Evolutionary conservation across 2,888 invertebrate genomes (phyloP).

Genomic region (Caenorhabditis parvicauda): DNA sequence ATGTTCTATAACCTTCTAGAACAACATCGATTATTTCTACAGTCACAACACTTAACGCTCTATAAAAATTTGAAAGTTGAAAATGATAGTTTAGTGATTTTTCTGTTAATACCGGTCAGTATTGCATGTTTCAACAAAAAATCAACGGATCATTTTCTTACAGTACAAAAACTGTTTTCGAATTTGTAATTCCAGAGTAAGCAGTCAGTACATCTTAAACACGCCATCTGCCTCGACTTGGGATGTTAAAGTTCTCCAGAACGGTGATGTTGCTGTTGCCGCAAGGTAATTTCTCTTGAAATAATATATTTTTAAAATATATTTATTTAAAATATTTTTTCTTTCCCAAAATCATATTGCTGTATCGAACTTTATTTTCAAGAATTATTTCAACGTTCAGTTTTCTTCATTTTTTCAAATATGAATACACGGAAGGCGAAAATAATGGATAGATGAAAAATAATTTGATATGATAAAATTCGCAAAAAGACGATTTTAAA

Average conservation of each 20-base stretch:
- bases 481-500: background rate
- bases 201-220: conserved; percentile 65
- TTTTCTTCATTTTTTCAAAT: too few species aligned
- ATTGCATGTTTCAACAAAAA: too few species aligned
- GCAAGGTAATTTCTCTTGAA: conserved; percentile 65
- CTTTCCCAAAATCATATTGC: background rate
- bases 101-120: too few species aligned
- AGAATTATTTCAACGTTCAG: too few species aligned
- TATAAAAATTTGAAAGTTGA: too few species aligned
- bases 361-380: background rate
- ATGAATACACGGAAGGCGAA: too few species aligned
- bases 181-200: conserved; percentile 8
- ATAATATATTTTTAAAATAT: background rate
- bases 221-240: conserved; percentile 87
- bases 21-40: too few species aligned
- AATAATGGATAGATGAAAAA: background rate
- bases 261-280: conserved; percentile 87
- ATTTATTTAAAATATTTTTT: background rate
- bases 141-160: conserved; percentile 1
- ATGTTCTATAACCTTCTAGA: too few species aligned
- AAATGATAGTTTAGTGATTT: too few species aligned
- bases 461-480: background rate
- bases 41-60: too few species aligned
- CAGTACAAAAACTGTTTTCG: background rate
- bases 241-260: conserved; percentile 77